These are phyloP conservation scores for Mungos mungo DNA, from an alignment of 2,113 vertebrate species.

Conservation along the genomic window DNA sequence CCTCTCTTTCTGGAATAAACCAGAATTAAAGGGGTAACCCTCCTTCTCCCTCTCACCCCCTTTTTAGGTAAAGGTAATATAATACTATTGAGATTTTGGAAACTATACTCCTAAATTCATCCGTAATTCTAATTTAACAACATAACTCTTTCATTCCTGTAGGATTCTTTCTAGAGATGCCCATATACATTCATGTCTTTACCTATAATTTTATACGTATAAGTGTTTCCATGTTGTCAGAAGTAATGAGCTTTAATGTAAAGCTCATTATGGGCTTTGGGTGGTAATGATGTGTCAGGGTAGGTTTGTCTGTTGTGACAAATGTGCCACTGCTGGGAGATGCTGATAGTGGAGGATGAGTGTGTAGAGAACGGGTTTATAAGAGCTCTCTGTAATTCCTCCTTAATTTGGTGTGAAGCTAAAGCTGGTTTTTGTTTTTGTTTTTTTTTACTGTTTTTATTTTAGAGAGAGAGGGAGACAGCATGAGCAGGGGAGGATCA, in stretches of 20 bases:
- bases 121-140: background rate
- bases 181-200: slow-evolving; percentile 21
- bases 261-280: background rate
- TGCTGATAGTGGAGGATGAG: background rate
- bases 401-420: background rate
- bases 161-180: background rate
- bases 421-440: background rate
- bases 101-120: slow-evolving; percentile 29
- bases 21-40: background rate
- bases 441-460: too few species aligned
- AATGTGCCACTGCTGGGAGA: background rate
- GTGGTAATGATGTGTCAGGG: background rate
- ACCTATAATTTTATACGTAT: slow-evolving; percentile 31
- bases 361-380: background rate
- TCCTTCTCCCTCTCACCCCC: background rate
- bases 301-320: background rate
- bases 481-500: too few species aligned
- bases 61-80: slow-evolving; percentile 8
- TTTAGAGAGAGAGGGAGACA: too few species aligned
- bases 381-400: background rate
- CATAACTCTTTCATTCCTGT: slow-evolving; percentile 32
- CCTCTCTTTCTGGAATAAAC: slow-evolving; percentile 23
- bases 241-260: slow-evolving; percentile 3
- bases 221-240: slow-evolving; percentile 1
- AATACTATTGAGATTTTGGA: slow-evolving; percentile 14